Percentiles rank a stretch among this genome's conserved stretches.
These are phyloP conservation scores for Manis crassicaudata DNA, from an alignment of 2,797 vertebrate genomes.

Conservation along the genomic window DNA sequence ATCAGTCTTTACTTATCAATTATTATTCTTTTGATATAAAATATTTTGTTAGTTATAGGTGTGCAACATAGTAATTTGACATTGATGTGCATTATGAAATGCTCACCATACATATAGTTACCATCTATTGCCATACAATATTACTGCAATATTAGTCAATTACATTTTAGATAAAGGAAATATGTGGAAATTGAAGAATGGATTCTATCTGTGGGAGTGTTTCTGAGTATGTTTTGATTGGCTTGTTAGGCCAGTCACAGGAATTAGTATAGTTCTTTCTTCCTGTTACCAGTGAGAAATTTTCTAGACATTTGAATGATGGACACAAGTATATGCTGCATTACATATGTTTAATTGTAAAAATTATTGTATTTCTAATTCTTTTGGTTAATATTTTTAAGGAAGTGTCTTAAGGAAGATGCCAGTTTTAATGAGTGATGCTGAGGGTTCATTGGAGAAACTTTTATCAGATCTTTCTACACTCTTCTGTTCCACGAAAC, in stretches of 20 bases:
- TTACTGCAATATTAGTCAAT: no score
- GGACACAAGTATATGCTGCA: not conserved
- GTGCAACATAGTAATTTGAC: no score
- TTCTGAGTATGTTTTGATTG: not conserved
- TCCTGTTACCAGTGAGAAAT: not conserved
- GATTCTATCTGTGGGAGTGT: not conserved
- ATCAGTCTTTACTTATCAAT: not conserved
- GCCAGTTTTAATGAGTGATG: not conserved
- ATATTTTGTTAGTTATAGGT: no score
- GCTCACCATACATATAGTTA: no score
- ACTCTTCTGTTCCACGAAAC: not conserved
- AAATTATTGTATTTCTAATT: not conserved
- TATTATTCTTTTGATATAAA: no score
- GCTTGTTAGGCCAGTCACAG: not conserved
- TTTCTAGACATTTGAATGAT: not conserved
- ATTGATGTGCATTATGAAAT: no score
- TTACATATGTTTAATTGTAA: not conserved
- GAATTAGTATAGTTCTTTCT: not conserved
- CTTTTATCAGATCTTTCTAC: not conserved
- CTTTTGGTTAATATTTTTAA: not conserved
- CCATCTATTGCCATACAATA: no score
- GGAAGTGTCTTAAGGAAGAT: not conserved
- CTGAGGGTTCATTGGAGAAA: not conserved
- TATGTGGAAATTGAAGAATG: not conserved
- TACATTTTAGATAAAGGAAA: not conserved